Conservation (phyloP, 1,140 invertebrate genomes). For the Pseudoatta argentina region DNA sequence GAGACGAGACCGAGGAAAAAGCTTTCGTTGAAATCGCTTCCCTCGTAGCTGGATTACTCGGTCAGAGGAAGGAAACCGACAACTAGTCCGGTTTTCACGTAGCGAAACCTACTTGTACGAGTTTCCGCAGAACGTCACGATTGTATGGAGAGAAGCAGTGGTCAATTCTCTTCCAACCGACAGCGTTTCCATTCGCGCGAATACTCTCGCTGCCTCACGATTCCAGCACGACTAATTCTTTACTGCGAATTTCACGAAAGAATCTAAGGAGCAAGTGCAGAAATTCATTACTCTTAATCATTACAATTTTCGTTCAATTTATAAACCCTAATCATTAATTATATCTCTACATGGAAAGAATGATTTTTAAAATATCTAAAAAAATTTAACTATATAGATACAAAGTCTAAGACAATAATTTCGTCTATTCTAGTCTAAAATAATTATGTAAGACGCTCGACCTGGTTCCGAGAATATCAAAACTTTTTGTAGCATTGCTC, state of each 20-base stretch:
- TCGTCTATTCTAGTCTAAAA: too few relatives aligned
- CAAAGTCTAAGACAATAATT: too few relatives aligned
- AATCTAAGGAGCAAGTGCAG: not conserved
- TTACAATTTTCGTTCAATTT: constrained; percentile 6
- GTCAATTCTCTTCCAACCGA: constrained; percentile 23
- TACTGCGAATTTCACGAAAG: not conserved
- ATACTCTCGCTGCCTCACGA: not conserved
- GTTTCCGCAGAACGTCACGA: constrained; percentile 30
- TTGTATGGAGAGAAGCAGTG: constrained; percentile 18
- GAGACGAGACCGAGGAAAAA: constrained; percentile 18
- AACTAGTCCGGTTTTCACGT: constrained; percentile 34
- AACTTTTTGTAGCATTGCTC: too few relatives aligned
- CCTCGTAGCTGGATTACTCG: constrained; percentile 11
- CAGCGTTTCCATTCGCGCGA: constrained; percentile 1
- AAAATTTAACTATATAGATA: too few relatives aligned
- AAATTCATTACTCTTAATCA: not conserved
- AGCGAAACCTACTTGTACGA: constrained; percentile 33
- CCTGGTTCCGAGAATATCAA: too few relatives aligned
- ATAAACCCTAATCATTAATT: constrained; percentile 17
- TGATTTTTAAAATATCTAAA: too few relatives aligned
- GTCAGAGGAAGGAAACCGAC: constrained; percentile 13
- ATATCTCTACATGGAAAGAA: too few relatives aligned
- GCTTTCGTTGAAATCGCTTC: constrained; percentile 21
- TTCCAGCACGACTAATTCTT: constrained; percentile 15
- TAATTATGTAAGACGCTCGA: too few relatives aligned